Base-by-base conservation (phyloP, 2,797 vertebrate genomes). In the Odontamblyopus lacepedii region DNA sequence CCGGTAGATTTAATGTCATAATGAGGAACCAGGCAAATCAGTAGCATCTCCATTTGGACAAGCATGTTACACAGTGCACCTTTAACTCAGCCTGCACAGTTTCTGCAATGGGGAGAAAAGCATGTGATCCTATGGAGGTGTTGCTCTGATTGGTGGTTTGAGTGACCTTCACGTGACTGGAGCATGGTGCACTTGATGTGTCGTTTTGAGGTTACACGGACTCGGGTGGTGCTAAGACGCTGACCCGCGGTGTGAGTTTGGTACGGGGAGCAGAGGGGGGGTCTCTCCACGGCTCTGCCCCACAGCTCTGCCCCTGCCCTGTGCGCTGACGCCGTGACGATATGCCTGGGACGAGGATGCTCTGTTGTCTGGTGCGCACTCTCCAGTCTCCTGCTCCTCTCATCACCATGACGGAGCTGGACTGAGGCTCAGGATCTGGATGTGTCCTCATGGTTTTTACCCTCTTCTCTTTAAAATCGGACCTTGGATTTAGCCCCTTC, bases 271-370 rank as follows among this genome's bases (percentile, higher is more conserved):
- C 57, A 60, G 8, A 19, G 74, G 68, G 57, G 41, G 69, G 83
- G 69, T 82, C 76, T 75, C 70, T 83, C 78, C 59, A 80, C 57
- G 77, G 53, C 87, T 88, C 78, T 72, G 19, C 74, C 83, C 79
- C 60, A 81, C 56, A 77, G 44, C 85, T 88, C 78, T 72, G 80
- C 81, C 85, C 82, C 63, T 64, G 63, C 63, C 81, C 87, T 85
- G 86, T 84, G 90, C 78, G 79, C 83, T 89, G 88, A 79, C 86
- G 83, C 89, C 77, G 90, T 92, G 90, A 92, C 90, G 89, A 87
- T 83, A 81, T 83, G 85, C 86, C 86, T 89, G 88, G 85, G 89
- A 88, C 86, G 89, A 79, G 70, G 89, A 89, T 87, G 90, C 87
- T 89, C 85, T 79, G 89, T 89, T 81, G 86, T 89, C 81, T 89